These are phyloP conservation scores for Meloe dianella DNA, from an alignment of 2,888 invertebrate species.

Conservation along the genomic window DNA sequence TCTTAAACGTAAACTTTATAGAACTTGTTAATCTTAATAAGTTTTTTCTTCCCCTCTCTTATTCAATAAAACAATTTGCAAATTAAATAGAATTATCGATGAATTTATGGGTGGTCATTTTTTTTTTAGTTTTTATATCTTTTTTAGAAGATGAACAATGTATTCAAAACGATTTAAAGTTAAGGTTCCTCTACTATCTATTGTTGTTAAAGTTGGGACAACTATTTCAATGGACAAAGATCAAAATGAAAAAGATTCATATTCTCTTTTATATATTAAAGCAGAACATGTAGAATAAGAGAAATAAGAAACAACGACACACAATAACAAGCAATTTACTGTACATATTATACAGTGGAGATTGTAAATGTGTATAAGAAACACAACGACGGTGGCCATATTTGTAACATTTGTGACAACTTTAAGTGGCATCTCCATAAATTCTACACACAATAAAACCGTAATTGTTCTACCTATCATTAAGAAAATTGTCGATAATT, in stretches of 20 bases:
- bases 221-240: slow-evolving; percentile 4
- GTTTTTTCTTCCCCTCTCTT: too few relatives aligned
- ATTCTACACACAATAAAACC: not conserved
- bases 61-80: too few relatives aligned
- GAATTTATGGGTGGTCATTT: not conserved
- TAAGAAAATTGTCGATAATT: not conserved
- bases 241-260: not conserved
- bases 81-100: not conserved
- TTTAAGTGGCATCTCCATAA: slow-evolving; percentile 9
- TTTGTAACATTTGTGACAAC: slow-evolving; percentile 9
- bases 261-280: not conserved
- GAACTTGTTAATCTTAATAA: not conserved
- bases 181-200: not conserved
- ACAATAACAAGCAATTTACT: slow-evolving; percentile 11
- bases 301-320: not conserved
- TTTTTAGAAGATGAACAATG: not conserved
- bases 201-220: slow-evolving; percentile 7
- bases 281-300: not conserved
- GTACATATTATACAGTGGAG: slow-evolving; percentile 7
- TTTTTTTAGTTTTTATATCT: not conserved
- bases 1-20: not conserved
- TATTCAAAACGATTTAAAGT: not conserved
- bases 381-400: slow-evolving; percentile 12
- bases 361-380: not conserved
- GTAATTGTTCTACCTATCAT: not conserved